Conservation (phyloP, 2,797 vertebrate genomes). For the Rhincodon typus region DNA sequence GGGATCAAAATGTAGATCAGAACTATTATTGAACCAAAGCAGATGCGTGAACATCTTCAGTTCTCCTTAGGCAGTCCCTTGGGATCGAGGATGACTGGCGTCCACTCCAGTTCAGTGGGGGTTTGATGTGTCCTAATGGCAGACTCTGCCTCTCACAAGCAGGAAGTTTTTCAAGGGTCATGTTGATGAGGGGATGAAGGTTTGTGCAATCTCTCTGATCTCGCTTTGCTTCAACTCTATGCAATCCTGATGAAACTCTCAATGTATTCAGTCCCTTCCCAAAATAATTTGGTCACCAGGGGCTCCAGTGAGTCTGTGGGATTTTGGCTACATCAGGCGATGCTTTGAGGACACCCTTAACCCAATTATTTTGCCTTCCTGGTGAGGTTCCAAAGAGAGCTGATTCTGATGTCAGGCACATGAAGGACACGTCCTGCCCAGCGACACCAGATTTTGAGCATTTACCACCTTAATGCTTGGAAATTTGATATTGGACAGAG, state of each 20-base stretch:
- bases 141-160: neutral
- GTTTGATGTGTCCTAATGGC: neutral
- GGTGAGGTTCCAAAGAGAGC: too few relatives aligned
- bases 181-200: neutral
- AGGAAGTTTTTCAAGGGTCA: too few relatives aligned
- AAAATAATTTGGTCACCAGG: neutral
- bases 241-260: neutral
- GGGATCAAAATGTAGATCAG: neutral
- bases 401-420: too few relatives aligned
- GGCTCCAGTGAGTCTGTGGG: neutral
- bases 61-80: neutral
- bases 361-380: neutral
- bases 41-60: too few relatives aligned
- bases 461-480: too few relatives aligned
- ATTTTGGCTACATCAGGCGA: neutral
- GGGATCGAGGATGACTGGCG: neutral
- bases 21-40: too few relatives aligned
- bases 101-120: neutral
- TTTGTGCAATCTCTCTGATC: neutral
- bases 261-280: neutral
- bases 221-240: neutral
- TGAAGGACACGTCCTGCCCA: too few relatives aligned
- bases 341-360: neutral
- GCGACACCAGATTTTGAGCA: too few relatives aligned
- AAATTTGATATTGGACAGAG: too few relatives aligned